phyloP scores from a whole-genome alignment of 2,113 vertebrate genomes.

The Neogobius melanostomus region DNA sequence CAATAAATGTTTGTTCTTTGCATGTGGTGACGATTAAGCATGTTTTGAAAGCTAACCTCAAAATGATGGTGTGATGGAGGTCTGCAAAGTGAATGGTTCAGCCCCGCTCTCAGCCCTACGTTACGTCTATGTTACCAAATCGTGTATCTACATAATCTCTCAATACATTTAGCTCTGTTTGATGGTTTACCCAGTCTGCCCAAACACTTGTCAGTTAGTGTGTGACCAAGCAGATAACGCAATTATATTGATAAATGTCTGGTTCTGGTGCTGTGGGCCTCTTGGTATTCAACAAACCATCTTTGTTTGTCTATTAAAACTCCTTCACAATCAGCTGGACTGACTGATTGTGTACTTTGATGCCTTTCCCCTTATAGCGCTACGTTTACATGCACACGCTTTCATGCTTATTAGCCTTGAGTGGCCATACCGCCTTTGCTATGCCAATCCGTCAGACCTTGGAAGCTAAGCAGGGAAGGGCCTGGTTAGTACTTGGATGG shows the following conservation, averaged over 20 bases:
- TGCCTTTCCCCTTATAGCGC: conserved; percentile 41
- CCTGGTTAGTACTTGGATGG: too few relatives aligned
- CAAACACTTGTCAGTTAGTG: conserved; percentile 34
- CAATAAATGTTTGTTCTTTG: conserved; percentile 60
- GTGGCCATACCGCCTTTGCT: too few relatives aligned
- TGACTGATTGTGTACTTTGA: conserved; percentile 62
- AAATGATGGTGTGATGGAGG: conserved; percentile 21
- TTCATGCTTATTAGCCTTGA: conserved; percentile 9
- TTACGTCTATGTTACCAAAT: not conserved
- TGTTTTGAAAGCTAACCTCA: conserved; percentile 47
- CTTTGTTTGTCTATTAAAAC: conserved; percentile 42
- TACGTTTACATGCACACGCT: conserved; percentile 60
- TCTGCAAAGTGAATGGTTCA: not conserved
- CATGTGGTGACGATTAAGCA: conserved; percentile 59
- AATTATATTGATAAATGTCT: conserved; percentile 21
- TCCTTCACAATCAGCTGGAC: conserved; percentile 54
- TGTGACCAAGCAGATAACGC: conserved; percentile 13
- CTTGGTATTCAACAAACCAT: conserved; percentile 51
- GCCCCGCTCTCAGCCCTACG: conserved; percentile 1
- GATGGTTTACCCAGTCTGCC: conserved; percentile 16
- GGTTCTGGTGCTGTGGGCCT: conserved; percentile 63
- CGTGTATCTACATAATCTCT: not conserved
- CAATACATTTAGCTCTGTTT: conserved; percentile 3
- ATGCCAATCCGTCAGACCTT: too few relatives aligned
- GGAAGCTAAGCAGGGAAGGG: too few relatives aligned